These are phyloP conservation scores for Conistra vaccinii DNA, from an alignment of 2,888 invertebrate species.

Conservation along the genomic window DNA sequence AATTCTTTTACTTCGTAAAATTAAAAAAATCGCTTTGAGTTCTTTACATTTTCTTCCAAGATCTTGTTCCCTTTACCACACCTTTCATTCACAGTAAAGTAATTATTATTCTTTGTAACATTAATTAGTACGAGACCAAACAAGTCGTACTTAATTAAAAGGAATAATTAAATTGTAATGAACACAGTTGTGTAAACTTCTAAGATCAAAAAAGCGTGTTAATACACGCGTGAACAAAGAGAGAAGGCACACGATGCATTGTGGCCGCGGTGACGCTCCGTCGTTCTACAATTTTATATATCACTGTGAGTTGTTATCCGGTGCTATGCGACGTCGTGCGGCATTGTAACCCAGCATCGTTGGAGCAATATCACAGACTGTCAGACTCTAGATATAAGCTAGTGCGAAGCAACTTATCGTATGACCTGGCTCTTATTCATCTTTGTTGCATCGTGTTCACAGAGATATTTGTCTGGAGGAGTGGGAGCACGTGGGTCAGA, in stretches of 20 bases:
- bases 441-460: slow-evolving; percentile 71
- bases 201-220: no score
- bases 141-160: background rate
- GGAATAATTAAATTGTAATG: slow-evolving; percentile 22
- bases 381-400: background rate
- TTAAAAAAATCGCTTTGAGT: background rate
- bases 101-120: slow-evolving; percentile 4
- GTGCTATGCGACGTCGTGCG: no score
- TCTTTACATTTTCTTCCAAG: slow-evolving; percentile 15
- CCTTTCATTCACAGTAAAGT: background rate
- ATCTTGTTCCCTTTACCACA: background rate
- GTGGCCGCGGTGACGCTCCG: background rate
- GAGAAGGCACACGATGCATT: background rate
- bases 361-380: background rate
- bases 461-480: slow-evolving; percentile 94
- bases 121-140: slow-evolving; percentile 18
- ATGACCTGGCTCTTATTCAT: background rate
- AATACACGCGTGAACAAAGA: background rate
- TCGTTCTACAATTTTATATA: background rate
- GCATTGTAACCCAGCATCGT: background rate
- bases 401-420: no score
- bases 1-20: background rate
- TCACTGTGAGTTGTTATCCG: background rate
- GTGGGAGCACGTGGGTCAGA: slow-evolving; percentile 92
- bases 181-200: background rate